Percentiles rank a stretch among this genome's conserved stretches.
These are phyloP conservation scores for Cepphus grylle DNA, from an alignment of 2,113 vertebrate species.

Conservation along the genomic window DNA sequence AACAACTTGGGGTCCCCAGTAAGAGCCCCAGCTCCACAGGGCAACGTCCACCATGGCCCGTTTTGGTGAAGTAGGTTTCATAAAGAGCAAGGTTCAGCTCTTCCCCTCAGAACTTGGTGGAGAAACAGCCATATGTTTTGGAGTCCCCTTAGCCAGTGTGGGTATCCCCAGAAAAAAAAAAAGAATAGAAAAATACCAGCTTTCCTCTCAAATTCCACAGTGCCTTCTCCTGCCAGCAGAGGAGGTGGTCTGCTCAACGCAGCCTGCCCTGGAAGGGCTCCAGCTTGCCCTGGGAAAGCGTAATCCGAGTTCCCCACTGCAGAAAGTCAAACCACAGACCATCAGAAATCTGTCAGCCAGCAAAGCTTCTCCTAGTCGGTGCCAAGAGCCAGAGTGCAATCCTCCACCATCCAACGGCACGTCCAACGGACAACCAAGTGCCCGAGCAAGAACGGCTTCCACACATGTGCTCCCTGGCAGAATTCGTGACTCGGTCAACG, in stretches of 20 bases:
- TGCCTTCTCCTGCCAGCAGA: accelerated
- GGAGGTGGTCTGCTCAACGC: accelerated
- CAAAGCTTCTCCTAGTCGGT: background rate
- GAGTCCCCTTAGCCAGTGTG: background rate
- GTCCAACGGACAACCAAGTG: background rate
- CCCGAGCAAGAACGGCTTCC: background rate
- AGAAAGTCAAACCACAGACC: background rate
- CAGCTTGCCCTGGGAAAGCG: background rate
- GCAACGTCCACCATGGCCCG: accelerated
- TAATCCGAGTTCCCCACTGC: accelerated
- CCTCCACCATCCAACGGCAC: background rate
- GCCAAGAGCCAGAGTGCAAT: background rate
- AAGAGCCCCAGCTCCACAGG: background rate
- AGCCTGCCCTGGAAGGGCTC: background rate
- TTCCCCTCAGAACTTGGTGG: background rate
- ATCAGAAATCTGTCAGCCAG: background rate
- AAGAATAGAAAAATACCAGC: background rate
- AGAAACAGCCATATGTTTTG: background rate
- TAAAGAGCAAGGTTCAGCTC: background rate
- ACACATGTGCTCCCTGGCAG: accelerated
- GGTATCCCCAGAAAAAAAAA: background rate
- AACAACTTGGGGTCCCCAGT: background rate
- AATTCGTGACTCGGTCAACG: accelerated
- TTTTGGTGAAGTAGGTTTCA: accelerated
- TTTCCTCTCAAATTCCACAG: background rate